phyloP scores from a whole-genome alignment of 1,140 invertebrate species.

The Drosophila murphyi region DNA sequence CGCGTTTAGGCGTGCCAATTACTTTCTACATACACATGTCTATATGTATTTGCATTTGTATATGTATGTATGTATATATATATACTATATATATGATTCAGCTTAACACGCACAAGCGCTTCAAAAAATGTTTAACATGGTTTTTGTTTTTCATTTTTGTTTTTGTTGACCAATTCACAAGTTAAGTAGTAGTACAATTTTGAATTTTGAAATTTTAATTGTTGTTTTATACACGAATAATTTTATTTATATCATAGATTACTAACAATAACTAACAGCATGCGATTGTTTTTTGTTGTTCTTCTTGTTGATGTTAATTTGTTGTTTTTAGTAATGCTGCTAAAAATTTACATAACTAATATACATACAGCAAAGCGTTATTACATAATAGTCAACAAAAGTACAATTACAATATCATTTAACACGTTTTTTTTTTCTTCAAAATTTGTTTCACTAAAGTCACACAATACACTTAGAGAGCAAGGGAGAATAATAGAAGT shows the following conservation, averaged over 20 bases:
- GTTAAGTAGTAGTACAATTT: slow-evolving; percentile 21
- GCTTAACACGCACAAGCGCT: slow-evolving; percentile 19
- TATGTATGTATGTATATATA: background rate
- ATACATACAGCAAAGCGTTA: slow-evolving; percentile 78
- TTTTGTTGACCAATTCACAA: slow-evolving; percentile 40
- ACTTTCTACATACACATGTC: background rate
- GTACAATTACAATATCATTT: slow-evolving; percentile 65
- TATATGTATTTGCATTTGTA: background rate
- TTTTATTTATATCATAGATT: slow-evolving; percentile 57
- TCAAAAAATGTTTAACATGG: slow-evolving; percentile 28
- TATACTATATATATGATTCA: slow-evolving; percentile 3
- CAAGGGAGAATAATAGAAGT: slow-evolving; percentile 32
- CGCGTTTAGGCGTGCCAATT: slow-evolving; percentile 31
- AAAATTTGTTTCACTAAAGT: slow-evolving; percentile 30
- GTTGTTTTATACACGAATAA: slow-evolving; percentile 48
- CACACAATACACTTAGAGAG: slow-evolving; percentile 21
- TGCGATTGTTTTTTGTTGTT: slow-evolving; percentile 46
- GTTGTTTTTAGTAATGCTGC: slow-evolving; percentile 41
- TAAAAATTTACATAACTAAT: slow-evolving; percentile 79
- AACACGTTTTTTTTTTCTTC: slow-evolving; percentile 48
- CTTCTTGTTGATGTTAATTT: slow-evolving; percentile 23
- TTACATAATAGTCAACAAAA: slow-evolving; percentile 83
- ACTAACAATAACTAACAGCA: slow-evolving; percentile 78
- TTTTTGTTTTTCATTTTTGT: background rate
- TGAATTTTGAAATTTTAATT: slow-evolving; percentile 39